Evolutionary conservation across 2,888 invertebrate genomes (phyloP), one percentile per base, ranked within the genome.

Genomic region (Thyatira batis): DNA sequence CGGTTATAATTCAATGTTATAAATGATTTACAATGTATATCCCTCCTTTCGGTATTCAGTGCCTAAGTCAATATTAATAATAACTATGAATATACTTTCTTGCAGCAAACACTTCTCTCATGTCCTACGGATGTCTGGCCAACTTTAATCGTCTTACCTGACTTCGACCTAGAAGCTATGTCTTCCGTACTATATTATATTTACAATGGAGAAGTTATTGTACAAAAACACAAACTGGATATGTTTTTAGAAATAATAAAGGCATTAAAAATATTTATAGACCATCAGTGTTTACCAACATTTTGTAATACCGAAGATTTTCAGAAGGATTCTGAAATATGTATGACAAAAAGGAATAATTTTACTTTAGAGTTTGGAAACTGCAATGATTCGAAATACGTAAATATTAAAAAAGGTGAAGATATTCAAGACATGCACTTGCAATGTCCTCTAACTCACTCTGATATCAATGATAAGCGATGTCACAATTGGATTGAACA

Each of bases 171-270:
- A 52, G 93, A 93, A 53, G 94, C 93, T 59, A 92, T 95, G 86
- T 92, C 94, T 0, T 92, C 93, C 11, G 92, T 95, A 8, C 88
- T 95, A 43, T 94, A 94, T 69, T 95, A 95, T 71, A 93, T 95
- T 59, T 95, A 95, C 76, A 94, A 94, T 43, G 95, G 95, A 52
- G 94, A 93, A 76, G 94, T 94, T 0, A 82, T 90, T 3, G 83
- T 95, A 25, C 92, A 93, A n/a, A 90, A 92, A 39, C 85, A 90
- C n/a, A 90, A 92, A 56, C 69, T 95, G 20, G 81, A 91, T 50
- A 92, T 93, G 48, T 95, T 95, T 71, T 78, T 95, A 30, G 89
- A 93, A 23, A 93, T 94, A 2, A 92, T 94, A 25, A 85, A 84
- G 69, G 78, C 84, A 1, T 74, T 92, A 77, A 78, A 89, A 77